Evolutionary conservation across 2,113 vertebrate genomes (phyloP).

Genomic region (Apteryx owenii): DNA sequence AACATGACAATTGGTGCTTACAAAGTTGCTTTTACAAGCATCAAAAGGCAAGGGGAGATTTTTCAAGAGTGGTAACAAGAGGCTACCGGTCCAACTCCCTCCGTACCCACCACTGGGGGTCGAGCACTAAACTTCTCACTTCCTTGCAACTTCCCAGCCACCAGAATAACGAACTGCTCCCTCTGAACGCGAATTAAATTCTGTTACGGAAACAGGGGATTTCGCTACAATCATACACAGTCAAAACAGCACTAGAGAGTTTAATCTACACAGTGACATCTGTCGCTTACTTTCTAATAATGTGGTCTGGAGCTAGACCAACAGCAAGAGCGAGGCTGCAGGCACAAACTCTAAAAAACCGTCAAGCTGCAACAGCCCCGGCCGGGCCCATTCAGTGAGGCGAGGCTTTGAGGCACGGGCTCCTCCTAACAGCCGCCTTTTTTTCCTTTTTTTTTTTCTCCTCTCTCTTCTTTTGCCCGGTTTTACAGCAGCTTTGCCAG

Average conservation of each 20-base stretch:
- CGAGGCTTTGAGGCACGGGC: not conserved
- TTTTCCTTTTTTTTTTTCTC: too few relatives aligned
- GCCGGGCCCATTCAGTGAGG: not conserved
- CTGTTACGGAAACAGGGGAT: constrained; percentile 16
- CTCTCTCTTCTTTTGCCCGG: not conserved
- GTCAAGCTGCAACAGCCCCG: not conserved
- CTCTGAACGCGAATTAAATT: not conserved
- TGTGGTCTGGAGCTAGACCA: constrained; percentile 51
- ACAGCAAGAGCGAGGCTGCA: not conserved
- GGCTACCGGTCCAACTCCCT: not conserved
- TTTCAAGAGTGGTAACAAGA: not conserved
- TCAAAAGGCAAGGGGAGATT: not conserved
- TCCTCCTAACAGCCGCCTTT: not conserved
- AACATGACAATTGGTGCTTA: not conserved
- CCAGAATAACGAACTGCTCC: not conserved
- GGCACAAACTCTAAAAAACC: not conserved
- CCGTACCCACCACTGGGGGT: not conserved
- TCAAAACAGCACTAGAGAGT: constrained; percentile 39
- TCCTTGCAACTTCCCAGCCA: not conserved
- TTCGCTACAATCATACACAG: constrained; percentile 30
- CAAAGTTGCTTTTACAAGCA: not conserved
- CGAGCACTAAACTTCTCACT: not conserved
- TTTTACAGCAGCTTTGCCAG: not conserved
- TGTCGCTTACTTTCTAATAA: constrained; percentile 67
- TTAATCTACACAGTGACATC: constrained; percentile 60